phyloP scores from a whole-genome alignment of 2,888 invertebrate species.

The Diaperis boleti region DNA sequence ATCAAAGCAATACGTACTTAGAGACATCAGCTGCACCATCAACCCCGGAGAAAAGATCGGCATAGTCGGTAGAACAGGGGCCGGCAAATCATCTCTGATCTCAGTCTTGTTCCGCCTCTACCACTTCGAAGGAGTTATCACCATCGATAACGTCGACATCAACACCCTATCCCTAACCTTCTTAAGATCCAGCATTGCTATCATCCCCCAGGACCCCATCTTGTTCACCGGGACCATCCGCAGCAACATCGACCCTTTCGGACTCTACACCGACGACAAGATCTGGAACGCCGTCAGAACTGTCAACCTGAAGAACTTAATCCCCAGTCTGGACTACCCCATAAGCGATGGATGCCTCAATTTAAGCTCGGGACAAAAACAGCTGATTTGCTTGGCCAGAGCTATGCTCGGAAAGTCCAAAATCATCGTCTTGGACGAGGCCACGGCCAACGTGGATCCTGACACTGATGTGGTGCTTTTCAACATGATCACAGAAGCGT shows the following conservation, averaged over 20 bases:
- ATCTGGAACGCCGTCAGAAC: conserved; percentile 88
- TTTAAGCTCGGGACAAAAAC: conserved; percentile 69
- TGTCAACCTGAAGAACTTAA: conserved; percentile 79
- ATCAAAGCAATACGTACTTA: conserved; percentile 79
- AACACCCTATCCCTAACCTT: conserved; percentile 77
- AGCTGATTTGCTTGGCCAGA: conserved; percentile 69
- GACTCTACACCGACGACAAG: conserved; percentile 80
- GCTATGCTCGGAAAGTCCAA: conserved; percentile 67
- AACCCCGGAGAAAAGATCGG: conserved; percentile 79
- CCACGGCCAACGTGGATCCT: conserved; percentile 70
- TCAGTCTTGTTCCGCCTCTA: conserved; percentile 84
- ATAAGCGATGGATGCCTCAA: conserved; percentile 45
- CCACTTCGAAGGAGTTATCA: conserved; percentile 79
- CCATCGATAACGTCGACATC: conserved; percentile 83
- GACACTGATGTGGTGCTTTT: conserved; percentile 69
- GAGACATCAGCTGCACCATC: conserved; percentile 74
- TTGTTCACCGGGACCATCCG: conserved; percentile 88
- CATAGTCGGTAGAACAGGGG: conserved; percentile 85
- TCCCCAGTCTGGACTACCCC: conserved; percentile 59
- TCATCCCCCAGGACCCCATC: conserved; percentile 89
- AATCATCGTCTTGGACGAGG: conserved; percentile 70
- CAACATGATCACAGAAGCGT: conserved; percentile 67
- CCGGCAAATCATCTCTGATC: conserved; percentile 82
- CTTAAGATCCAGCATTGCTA: conserved; percentile 81
- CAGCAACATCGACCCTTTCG: conserved; percentile 91